These are phyloP conservation scores for Bombus polaris DNA, from an alignment of 1,140 invertebrate genomes.

Conservation along the genomic window DNA sequence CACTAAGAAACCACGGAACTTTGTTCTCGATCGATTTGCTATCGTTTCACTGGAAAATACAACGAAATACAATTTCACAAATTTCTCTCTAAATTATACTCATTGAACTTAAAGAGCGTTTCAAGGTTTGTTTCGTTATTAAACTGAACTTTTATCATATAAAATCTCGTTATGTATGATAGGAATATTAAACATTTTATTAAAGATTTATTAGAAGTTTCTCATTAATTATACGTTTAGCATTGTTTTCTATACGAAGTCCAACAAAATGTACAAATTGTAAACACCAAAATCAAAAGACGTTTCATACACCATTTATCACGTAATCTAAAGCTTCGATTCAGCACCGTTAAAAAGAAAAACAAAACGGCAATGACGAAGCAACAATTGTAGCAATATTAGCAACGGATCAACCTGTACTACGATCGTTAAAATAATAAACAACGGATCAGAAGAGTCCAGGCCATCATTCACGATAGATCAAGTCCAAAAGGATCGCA, in stretches of 20 bases:
- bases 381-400: slow-evolving; percentile 16
- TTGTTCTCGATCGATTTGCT: not conserved
- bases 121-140: not conserved
- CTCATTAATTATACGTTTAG: not conserved
- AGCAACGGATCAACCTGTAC: not conserved
- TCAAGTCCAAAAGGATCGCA: slow-evolving; percentile 13
- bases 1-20: no score
- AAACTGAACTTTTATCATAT: no score
- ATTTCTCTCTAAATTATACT: not conserved
- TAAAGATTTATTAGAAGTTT: not conserved
- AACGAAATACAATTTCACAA: slow-evolving; percentile 18
- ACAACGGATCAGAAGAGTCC: slow-evolving; percentile 25
- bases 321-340: not conserved
- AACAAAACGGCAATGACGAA: not conserved
- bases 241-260: not conserved
- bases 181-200: no score
- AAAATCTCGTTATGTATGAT: no score
- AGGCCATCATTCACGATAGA: not conserved
- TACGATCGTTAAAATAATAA: not conserved
- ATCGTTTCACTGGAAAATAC: slow-evolving; percentile 3
- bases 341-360: not conserved
- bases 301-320: not conserved
- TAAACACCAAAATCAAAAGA: not conserved
- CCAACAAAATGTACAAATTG: not conserved
- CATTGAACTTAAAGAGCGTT: not conserved